Evolutionary conservation across 2,113 vertebrate species (phyloP).

Genomic region (Poecilia latipinna): DNA sequence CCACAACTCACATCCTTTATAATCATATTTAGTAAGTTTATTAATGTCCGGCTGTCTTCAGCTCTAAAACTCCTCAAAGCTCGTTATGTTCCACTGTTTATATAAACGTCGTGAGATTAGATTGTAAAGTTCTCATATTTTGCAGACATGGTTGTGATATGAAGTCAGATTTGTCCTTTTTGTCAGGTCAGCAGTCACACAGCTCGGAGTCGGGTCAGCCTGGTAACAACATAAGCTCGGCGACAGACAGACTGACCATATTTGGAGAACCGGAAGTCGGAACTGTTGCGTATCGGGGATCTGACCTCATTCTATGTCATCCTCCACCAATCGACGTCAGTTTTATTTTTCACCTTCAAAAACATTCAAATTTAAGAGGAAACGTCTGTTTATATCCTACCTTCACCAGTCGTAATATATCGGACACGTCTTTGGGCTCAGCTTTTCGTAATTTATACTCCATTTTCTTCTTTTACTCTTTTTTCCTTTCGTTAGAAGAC

Average conservation of each 20-base stretch:
- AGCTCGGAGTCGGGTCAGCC: background rate
- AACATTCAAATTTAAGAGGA: background rate
- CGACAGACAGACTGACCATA: slow-evolving; percentile 36
- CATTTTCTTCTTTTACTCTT: slow-evolving; percentile 97
- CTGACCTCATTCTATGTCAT: slow-evolving; percentile 24
- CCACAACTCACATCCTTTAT: no score
- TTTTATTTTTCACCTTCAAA: background rate
- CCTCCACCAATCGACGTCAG: slow-evolving; percentile 5
- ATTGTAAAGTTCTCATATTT: background rate
- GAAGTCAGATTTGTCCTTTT: background rate
- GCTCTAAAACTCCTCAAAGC: background rate
- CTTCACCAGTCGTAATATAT: slow-evolving; percentile 95
- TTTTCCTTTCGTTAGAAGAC: slow-evolving; percentile 92
- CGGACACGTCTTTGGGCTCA: slow-evolving; percentile 87
- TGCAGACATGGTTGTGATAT: background rate
- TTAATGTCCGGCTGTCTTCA: no score
- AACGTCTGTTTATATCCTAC: slow-evolving; percentile 60
- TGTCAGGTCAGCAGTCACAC: background rate
- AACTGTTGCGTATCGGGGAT: slow-evolving; percentile 4
- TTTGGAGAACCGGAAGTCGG: slow-evolving; percentile 11
- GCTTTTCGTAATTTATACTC: slow-evolving; percentile 90
- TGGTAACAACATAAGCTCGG: background rate
- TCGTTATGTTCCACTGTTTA: background rate
- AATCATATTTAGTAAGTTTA: no score
- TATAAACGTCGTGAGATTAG: background rate